Evolutionary conservation across 2,797 vertebrate species (phyloP).

Genomic region (Lithobates sylvaticus): DNA sequence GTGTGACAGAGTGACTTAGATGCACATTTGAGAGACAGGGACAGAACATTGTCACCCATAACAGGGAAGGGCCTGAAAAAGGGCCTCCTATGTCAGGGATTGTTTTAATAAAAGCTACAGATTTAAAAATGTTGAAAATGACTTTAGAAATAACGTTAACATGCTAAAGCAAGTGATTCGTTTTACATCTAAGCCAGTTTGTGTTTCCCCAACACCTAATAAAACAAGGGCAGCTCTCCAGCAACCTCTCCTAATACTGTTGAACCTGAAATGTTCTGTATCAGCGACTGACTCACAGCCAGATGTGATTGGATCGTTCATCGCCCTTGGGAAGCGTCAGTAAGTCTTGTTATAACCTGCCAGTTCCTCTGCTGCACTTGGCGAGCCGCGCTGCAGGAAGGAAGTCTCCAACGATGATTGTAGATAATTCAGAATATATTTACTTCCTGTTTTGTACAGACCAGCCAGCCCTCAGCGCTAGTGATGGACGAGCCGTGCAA

Average conservation of each 20-base stretch:
- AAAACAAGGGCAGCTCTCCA: neutral
- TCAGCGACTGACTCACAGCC: neutral
- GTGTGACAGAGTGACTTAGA: too few species aligned
- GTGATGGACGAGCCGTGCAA: neutral
- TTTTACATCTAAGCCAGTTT: too few species aligned
- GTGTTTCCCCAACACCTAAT: neutral
- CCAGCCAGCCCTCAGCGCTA: slow-evolving; percentile 16
- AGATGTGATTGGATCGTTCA: neutral
- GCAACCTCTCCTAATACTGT: neutral
- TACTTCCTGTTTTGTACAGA: neutral
- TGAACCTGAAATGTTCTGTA: neutral
- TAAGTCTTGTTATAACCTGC: neutral
- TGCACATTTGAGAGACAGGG: too few species aligned
- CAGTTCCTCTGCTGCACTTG: neutral
- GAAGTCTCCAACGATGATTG: neutral
- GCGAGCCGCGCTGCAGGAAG: neutral
- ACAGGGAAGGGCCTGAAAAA: too few species aligned
- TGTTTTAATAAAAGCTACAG: too few species aligned
- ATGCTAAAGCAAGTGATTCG: too few species aligned
- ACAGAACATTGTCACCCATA: too few species aligned
- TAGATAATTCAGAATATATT: neutral
- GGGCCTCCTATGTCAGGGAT: too few species aligned
- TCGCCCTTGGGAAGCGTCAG: neutral
- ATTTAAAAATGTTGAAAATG: too few species aligned
- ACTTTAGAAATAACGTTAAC: too few species aligned